phyloP scores from a whole-genome alignment of 2,797 vertebrate species.

The Helostoma temminkii region DNA sequence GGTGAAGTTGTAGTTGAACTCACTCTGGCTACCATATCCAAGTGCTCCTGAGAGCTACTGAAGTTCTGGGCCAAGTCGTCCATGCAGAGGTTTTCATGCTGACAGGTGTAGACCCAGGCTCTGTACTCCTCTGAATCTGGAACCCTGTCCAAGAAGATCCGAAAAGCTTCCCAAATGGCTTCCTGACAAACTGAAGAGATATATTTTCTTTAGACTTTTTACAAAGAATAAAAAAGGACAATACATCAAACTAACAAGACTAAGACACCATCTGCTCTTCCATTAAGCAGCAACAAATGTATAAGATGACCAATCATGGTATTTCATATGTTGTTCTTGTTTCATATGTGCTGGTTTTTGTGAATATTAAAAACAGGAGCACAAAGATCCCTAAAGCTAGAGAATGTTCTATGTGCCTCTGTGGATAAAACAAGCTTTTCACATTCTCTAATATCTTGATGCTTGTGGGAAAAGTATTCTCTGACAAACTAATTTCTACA shows the following conservation, averaged over 20 bases:
- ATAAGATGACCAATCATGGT: background rate
- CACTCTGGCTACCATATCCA: constrained; percentile 90
- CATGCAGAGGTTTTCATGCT: constrained; percentile 92
- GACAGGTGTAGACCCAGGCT: constrained; percentile 91
- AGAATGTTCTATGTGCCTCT: constrained; percentile 35
- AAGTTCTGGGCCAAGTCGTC: constrained; percentile 94
- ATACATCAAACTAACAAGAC: background rate
- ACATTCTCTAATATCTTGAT: constrained; percentile 52
- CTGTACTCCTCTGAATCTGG: constrained; percentile 92
- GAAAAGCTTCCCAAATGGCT: constrained; percentile 96
- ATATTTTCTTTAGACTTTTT: constrained; percentile 3
- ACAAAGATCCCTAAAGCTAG: constrained; percentile 36
- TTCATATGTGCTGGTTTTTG: constrained; percentile 44
- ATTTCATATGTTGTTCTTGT: constrained; percentile 16
- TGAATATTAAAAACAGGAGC: constrained; percentile 39
- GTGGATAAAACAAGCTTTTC: constrained; percentile 25
- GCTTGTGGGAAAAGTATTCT: constrained; percentile 66
- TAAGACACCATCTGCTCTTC: background rate
- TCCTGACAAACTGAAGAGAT: constrained; percentile 92
- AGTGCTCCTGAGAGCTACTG: constrained; percentile 92
- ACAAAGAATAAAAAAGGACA: background rate
- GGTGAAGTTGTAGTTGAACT: constrained; percentile 52
- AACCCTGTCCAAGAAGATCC: constrained; percentile 93
- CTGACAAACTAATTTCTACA: constrained; percentile 54
- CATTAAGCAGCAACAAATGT: background rate